phyloP scores from a whole-genome alignment of 2,797 vertebrate species.

The Sciurus vulgaris region DNA sequence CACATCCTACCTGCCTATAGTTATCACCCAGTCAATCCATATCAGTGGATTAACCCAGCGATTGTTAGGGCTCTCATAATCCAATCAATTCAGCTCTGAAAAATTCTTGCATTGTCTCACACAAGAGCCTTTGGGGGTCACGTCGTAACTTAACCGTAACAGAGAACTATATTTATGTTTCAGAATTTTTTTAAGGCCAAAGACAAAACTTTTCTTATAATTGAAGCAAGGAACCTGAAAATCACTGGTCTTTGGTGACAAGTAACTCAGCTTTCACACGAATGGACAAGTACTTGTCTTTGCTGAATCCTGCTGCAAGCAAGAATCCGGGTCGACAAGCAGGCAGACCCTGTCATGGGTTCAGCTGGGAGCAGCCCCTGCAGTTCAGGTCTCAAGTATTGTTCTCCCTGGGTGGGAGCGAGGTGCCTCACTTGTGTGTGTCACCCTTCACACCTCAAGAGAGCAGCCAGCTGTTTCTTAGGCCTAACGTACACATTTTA shows the following conservation, averaged over 20 bases:
- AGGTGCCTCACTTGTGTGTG: not conserved
- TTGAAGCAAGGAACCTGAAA: not conserved
- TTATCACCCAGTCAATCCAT: no score
- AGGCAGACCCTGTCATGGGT: not conserved
- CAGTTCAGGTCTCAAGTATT: conserved; percentile 64
- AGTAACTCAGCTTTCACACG: not conserved
- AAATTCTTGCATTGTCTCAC: no score
- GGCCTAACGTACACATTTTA: not conserved
- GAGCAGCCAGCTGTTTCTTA: not conserved
- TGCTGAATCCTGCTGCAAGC: not conserved
- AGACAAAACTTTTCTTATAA: not conserved
- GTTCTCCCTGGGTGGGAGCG: conserved; percentile 40
- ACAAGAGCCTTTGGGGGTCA: no score
- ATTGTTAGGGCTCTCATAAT: no score
- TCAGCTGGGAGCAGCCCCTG: not conserved
- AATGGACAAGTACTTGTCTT: not conserved
- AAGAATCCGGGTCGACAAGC: not conserved
- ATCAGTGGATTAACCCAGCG: no score
- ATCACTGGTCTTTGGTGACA: not conserved
- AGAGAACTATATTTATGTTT: not conserved
- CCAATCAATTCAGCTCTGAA: no score
- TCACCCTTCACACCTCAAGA: not conserved
- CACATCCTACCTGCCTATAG: no score
- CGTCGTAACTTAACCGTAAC: no score
- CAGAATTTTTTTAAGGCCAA: not conserved